Percentiles rank a stretch among this genome's conserved stretches.
phyloP scores from a whole-genome alignment of 2,888 invertebrate genomes.

The Sarcophaga subvicina region DNA sequence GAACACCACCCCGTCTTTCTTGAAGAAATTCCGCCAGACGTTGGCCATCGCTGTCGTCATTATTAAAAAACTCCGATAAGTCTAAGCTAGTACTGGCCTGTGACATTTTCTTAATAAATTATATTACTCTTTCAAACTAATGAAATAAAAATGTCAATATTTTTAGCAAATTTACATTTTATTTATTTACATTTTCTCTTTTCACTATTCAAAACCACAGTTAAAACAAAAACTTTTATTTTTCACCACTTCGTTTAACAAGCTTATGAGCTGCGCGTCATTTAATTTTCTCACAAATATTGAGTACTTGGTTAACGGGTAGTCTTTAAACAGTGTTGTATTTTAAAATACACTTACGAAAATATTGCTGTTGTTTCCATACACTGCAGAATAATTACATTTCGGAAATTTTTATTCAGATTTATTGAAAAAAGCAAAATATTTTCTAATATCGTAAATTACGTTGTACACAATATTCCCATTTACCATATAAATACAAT shows the following conservation, averaged over 20 bases:
- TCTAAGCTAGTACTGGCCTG: slow-evolving; percentile 53
- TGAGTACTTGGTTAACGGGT: not conserved
- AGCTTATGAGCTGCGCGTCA: slow-evolving; percentile 18
- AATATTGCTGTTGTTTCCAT: not conserved
- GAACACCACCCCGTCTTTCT: slow-evolving; percentile 55
- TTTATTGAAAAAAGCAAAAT: too few species aligned
- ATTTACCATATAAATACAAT: too few species aligned
- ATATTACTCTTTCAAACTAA: not conserved
- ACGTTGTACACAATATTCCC: too few species aligned
- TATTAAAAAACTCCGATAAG: slow-evolving; percentile 64
- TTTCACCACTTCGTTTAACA: slow-evolving; percentile 27
- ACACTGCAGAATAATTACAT: too few species aligned
- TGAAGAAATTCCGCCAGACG: slow-evolving; percentile 69
- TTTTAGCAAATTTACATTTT: not conserved
- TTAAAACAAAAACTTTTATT: slow-evolving; percentile 14
- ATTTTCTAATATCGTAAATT: too few species aligned
- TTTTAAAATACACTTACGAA: not conserved
- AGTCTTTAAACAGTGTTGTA: slow-evolving; percentile 10
- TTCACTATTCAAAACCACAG: not conserved
- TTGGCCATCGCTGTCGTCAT: slow-evolving; percentile 68
- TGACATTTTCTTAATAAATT: slow-evolving; percentile 36
- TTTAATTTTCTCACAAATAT: not conserved
- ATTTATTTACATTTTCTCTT: not conserved
- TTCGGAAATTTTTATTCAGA: too few species aligned
- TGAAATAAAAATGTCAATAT: not conserved